Conservation (phyloP, 1,140 invertebrate species). For the Kradibia gibbosae region DNA sequence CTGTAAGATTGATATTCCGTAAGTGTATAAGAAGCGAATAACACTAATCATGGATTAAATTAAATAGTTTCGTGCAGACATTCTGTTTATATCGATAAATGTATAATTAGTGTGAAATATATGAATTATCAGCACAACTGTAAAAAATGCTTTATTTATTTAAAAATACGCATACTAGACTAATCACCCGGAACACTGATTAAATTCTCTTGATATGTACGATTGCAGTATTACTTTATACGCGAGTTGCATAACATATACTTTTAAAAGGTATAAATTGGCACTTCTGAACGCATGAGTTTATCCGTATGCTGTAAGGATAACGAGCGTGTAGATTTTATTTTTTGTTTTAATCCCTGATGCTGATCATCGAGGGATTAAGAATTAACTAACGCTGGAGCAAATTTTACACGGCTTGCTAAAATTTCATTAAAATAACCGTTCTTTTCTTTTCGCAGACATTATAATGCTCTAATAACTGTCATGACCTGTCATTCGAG, state of each 20-base stretch:
- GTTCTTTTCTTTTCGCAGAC: too few species aligned
- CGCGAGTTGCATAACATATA: too few species aligned
- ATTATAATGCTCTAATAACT: too few species aligned
- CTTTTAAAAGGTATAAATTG: background rate
- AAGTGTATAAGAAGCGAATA: background rate
- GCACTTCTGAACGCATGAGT: background rate
- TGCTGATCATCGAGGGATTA: background rate
- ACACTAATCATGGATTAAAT: background rate
- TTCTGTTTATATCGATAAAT: background rate
- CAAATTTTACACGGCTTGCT: too few species aligned
- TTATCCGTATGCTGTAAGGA: background rate
- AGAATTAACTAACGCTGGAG: background rate
- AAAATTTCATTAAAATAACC: too few species aligned
- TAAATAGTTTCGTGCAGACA: background rate
- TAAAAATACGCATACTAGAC: too few species aligned
- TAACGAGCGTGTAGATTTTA: background rate
- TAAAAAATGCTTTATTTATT: background rate
- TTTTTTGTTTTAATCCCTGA: background rate
- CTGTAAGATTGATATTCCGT: background rate
- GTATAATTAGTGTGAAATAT: background rate
- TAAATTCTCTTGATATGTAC: background rate
- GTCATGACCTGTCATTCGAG: too few species aligned
- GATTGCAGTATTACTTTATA: background rate
- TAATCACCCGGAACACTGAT: too few species aligned
- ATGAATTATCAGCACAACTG: background rate